These are phyloP conservation scores for Anoplius nigerrimus DNA, from an alignment of 2,888 invertebrate genomes.

Conservation along the genomic window DNA sequence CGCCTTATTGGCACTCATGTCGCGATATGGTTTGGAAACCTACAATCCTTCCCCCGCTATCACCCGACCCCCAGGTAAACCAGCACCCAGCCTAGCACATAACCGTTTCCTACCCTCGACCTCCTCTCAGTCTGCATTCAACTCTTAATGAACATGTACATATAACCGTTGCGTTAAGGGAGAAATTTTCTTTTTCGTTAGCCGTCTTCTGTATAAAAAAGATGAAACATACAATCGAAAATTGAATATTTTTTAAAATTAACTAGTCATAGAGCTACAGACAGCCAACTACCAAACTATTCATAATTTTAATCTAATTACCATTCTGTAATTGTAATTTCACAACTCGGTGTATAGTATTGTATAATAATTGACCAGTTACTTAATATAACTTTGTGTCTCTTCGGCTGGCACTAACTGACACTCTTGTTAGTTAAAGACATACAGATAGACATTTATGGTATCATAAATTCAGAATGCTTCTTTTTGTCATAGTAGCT, in stretches of 20 bases:
- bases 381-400: constrained; percentile 46
- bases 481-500: no score
- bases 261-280: constrained; percentile 43
- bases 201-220: constrained; percentile 45
- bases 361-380: constrained; percentile 40
- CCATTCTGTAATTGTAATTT: constrained; percentile 45
- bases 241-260: constrained; percentile 54
- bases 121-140: constrained; percentile 67
- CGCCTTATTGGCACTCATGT: constrained; percentile 76
- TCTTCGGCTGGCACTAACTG: constrained; percentile 10
- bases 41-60: constrained; percentile 69
- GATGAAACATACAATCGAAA: constrained; percentile 41
- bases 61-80: constrained; percentile 71
- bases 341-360: constrained; percentile 39
- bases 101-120: constrained; percentile 68
- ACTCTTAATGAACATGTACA: constrained; percentile 58
- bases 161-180: constrained; percentile 19
- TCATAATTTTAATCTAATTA: constrained; percentile 36
- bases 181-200: constrained; percentile 42
- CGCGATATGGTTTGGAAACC: constrained; percentile 75
- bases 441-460: no score
- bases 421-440: no score
- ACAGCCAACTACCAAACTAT: constrained; percentile 34
- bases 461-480: no score
- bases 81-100: constrained; percentile 63